A percentile compares a stretch with the other conserved stretches of the same genome.
Evolutionary conservation across 2,888 invertebrate genomes (phyloP).

Genomic region (Eristalis intricaria): DNA sequence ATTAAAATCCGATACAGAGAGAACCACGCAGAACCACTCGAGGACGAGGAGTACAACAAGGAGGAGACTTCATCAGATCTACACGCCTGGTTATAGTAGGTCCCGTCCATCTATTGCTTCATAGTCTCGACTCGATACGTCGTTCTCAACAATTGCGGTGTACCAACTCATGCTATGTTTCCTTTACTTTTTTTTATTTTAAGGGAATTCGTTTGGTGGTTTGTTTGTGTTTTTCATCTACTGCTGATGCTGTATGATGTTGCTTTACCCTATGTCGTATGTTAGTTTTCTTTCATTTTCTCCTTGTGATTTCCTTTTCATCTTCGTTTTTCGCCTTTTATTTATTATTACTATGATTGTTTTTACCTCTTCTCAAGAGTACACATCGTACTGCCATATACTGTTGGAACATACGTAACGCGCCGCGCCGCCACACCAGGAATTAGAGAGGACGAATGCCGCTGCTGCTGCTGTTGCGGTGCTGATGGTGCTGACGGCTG

Average conservation of each 20-base stretch:
- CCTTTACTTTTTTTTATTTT: conserved; percentile 23
- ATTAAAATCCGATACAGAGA: conserved; percentile 67
- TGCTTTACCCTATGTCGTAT: conserved; percentile 48
- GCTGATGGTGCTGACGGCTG: conserved; percentile 34
- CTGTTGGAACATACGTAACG: conserved; percentile 65
- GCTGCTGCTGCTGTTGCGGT: not conserved
- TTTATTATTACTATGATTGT: conserved; percentile 72
- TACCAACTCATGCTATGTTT: conserved; percentile 39
- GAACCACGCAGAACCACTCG: conserved; percentile 22
- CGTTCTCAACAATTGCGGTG: conserved; percentile 69
- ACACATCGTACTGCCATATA: conserved; percentile 27
- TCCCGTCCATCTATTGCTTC: conserved; percentile 28
- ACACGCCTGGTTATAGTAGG: not conserved
- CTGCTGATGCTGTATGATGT: not conserved
- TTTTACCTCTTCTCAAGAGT: conserved; percentile 70
- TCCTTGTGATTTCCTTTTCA: conserved; percentile 69
- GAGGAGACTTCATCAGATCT: conserved; percentile 25
- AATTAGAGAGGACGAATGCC: conserved; percentile 67
- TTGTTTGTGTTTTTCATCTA: conserved; percentile 23
- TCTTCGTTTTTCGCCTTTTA: conserved; percentile 69
- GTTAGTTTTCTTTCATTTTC: conserved; percentile 70
- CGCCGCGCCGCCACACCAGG: conserved; percentile 62
- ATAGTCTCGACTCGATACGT: conserved; percentile 24
- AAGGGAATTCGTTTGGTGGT: not conserved
- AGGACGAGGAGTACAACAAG: conserved; percentile 24